These are phyloP conservation scores for Orthonyx spaldingii DNA, from an alignment of 2,113 vertebrate species.

Conservation along the genomic window DNA sequence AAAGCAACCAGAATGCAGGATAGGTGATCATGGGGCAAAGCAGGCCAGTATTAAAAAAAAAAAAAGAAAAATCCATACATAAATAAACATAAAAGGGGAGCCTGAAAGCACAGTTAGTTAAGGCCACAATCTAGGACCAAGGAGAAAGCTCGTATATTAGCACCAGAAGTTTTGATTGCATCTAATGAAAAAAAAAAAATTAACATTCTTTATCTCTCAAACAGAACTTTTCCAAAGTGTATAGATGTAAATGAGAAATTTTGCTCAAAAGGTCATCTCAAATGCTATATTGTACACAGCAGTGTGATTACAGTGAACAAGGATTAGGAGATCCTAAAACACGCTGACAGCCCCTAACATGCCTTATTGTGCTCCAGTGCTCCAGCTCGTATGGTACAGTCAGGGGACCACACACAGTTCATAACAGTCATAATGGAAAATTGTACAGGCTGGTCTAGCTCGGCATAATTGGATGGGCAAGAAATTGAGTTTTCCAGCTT, in stretches of 20 bases:
- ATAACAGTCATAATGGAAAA: constrained; percentile 70
- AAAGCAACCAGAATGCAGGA: background rate
- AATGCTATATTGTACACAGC: background rate
- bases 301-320: constrained; percentile 19
- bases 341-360: constrained; percentile 33
- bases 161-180: background rate
- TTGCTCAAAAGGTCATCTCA: background rate
- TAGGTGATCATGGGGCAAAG: background rate
- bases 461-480: constrained; percentile 70
- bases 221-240: background rate
- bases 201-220: background rate
- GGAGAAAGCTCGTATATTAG: background rate
- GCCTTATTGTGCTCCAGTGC: constrained; percentile 60
- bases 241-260: background rate
- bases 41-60: background rate
- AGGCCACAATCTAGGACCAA: background rate
- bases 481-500: constrained; percentile 65
- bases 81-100: background rate
- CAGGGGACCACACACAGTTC: constrained; percentile 71
- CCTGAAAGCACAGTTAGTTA: background rate
- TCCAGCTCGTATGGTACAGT: constrained; percentile 60
- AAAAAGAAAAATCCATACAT: background rate
- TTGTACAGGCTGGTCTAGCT: constrained; percentile 54
- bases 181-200: background rate
- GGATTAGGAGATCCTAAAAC: constrained; percentile 58